A percentile compares a stretch with the other conserved stretches of the same genome.
Evolutionary conservation across 2,888 invertebrate genomes (phyloP).

Genomic region (Therioaphis trifolii): DNA sequence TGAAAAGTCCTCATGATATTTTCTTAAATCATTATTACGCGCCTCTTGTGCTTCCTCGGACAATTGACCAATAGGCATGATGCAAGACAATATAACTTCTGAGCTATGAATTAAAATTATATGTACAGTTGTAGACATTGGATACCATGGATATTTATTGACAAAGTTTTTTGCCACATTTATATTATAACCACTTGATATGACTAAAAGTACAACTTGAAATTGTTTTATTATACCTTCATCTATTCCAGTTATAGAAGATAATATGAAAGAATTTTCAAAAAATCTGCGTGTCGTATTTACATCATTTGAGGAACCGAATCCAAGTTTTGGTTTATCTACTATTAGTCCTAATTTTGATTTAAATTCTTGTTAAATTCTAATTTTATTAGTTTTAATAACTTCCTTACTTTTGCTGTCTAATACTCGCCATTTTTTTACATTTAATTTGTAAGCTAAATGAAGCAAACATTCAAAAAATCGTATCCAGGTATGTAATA

Average conservation of each 20-base stretch:
- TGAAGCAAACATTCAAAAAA: slow-evolving; percentile 45
- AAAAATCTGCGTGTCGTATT: slow-evolving; percentile 35
- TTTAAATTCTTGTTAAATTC: slow-evolving; percentile 30
- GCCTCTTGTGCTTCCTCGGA: background rate
- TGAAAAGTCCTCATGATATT: too few species aligned
- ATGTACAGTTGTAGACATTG: too few species aligned
- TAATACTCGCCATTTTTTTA: slow-evolving; percentile 51
- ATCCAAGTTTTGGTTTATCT: slow-evolving; percentile 39
- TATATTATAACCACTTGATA: slow-evolving; percentile 32
- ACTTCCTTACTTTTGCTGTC: slow-evolving; percentile 27
- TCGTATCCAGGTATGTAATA: too few species aligned
- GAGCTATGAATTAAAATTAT: too few species aligned
- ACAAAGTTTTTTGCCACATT: slow-evolving; percentile 29
- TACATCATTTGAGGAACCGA: slow-evolving; percentile 26
- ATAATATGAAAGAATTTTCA: slow-evolving; percentile 15
- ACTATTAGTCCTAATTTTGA: slow-evolving; percentile 14
- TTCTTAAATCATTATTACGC: slow-evolving; percentile 2
- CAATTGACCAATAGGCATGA: slow-evolving; percentile 36
- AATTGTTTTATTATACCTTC: slow-evolving; percentile 30
- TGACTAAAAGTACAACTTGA: slow-evolving; percentile 19
- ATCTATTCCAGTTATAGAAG: slow-evolving; percentile 24
- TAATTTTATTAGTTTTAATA: too few species aligned
- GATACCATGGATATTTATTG: slow-evolving; percentile 38
- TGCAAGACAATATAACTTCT: too few species aligned
- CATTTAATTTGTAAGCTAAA: slow-evolving; percentile 49